phyloP scores from a whole-genome alignment of 2,888 invertebrate species.

The Ashinkailepas kermadecensis region DNA sequence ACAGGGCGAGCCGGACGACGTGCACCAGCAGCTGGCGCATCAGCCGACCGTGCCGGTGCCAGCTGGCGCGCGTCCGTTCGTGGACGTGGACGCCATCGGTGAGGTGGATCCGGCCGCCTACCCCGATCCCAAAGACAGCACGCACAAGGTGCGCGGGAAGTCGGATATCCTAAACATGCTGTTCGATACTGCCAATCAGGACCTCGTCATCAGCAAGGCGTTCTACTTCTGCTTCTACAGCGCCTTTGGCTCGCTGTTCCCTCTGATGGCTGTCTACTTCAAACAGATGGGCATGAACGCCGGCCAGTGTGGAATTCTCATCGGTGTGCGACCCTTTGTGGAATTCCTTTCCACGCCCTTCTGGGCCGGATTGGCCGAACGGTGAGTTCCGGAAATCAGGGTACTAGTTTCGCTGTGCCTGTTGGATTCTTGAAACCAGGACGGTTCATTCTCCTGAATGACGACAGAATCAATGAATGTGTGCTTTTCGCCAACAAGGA shows the following conservation, averaged over 20 bases:
- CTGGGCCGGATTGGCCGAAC: conserved; percentile 93
- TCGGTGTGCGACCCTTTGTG: conserved; percentile 92
- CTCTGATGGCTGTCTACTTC: conserved; percentile 97
- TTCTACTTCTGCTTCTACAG: conserved; percentile 99
- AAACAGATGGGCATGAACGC: conserved; percentile 98
- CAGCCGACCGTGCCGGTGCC: neutral
- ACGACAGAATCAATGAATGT: neutral
- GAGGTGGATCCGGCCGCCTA: conserved; percentile 74
- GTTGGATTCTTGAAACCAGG: too few relatives aligned
- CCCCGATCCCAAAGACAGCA: conserved; percentile 71
- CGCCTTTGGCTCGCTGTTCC: conserved; percentile 95
- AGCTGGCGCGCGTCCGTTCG: conserved; percentile 54
- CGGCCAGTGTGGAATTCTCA: conserved; percentile 84
- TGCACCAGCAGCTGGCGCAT: neutral
- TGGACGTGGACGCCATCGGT: conserved; percentile 72
- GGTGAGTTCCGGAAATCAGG: conserved; percentile 43
- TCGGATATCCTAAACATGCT: conserved; percentile 75
- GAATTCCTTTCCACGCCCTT: conserved; percentile 96
- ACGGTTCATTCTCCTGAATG: neutral
- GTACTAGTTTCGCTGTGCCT: too few relatives aligned
- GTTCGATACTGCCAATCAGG: conserved; percentile 76
- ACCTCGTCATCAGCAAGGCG: conserved; percentile 87
- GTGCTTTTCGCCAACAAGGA: neutral
- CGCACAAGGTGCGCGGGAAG: conserved; percentile 79
- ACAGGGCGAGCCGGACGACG: neutral